Percentiles rank a stretch among this genome's conserved stretches.
phyloP scores from a whole-genome alignment of 2,888 invertebrate genomes.

The Drosophila nigricruria region DNA sequence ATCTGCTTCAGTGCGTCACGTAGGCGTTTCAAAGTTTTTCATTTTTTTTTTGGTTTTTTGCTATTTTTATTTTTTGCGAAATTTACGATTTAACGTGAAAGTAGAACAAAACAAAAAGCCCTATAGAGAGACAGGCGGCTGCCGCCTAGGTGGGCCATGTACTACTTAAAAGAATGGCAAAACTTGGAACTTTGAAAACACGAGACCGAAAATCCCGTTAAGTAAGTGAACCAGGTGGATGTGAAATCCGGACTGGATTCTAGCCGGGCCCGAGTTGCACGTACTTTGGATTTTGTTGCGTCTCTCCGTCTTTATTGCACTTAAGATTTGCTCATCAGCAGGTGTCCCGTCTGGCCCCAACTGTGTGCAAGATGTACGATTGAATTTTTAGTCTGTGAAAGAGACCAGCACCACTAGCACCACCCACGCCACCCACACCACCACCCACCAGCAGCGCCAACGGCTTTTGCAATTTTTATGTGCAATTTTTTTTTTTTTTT shows the following conservation, averaged over 20 bases:
- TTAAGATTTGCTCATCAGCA: conserved; percentile 82
- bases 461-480: conserved; percentile 76
- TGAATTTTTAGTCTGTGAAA: conserved; percentile 69
- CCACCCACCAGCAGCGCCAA: conserved; percentile 13
- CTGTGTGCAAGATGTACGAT: conserved; percentile 56
- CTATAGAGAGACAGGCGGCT: conserved; percentile 26
- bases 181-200: conserved; percentile 68
- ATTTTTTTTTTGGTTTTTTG: conserved; percentile 19
- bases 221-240: conserved; percentile 71
- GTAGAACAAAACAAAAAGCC: conserved; percentile 67
- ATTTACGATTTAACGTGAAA: conserved; percentile 82
- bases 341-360: conserved; percentile 55
- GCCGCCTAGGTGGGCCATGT: conserved; percentile 50
- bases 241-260: conserved; percentile 16
- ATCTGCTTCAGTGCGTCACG: conserved; percentile 82
- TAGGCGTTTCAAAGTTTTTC: conserved; percentile 82
- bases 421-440: conserved; percentile 14
- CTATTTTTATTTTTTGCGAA: conserved; percentile 64
- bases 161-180: conserved; percentile 78
- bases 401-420: conserved; percentile 1
- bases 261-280: conserved; percentile 71
- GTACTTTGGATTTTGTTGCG: conserved; percentile 81
- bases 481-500: conserved; percentile 59
- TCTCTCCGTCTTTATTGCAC: conserved; percentile 75
- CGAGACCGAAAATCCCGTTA: conserved; percentile 80